phyloP scores from a whole-genome alignment of 2,113 vertebrate genomes.

The Varanus salvator region DNA sequence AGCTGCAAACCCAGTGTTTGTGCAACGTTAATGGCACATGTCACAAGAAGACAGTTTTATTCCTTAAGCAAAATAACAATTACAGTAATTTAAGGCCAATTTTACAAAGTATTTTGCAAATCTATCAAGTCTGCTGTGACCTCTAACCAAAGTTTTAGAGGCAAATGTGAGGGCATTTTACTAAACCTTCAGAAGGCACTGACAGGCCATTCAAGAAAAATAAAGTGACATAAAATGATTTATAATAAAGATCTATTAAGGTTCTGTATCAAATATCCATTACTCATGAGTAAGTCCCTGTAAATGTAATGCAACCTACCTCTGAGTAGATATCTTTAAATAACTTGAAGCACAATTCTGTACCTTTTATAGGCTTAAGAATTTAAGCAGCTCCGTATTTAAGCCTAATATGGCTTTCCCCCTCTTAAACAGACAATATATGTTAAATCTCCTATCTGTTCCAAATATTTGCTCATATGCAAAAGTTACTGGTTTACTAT shows the following conservation, averaged over 20 bases:
- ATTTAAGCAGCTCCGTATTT: not conserved
- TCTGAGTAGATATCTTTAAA: not conserved
- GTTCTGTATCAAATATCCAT: not conserved
- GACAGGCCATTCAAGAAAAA: not conserved
- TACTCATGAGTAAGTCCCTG: not conserved
- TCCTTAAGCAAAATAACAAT: not conserved
- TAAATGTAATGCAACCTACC: not conserved
- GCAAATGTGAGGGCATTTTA: not conserved
- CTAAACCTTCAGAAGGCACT: not conserved
- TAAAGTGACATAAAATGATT: not conserved
- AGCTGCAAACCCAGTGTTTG: not conserved
- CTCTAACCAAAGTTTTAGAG: not conserved
- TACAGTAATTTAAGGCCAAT: not conserved
- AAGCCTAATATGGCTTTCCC: not conserved
- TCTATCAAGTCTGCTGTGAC: not conserved
- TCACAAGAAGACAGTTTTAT: not conserved
- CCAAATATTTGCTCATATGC: not conserved
- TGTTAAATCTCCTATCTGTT: not conserved
- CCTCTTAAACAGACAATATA: not conserved
- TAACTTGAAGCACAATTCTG: not conserved
- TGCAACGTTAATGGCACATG: not conserved
- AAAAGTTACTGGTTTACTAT: not conserved
- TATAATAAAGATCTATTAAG: not conserved
- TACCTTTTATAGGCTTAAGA: not conserved
- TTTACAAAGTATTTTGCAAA: not conserved